These are phyloP conservation scores for Cryptus armator DNA, from an alignment of 2,888 invertebrate species.

Conservation along the genomic window DNA sequence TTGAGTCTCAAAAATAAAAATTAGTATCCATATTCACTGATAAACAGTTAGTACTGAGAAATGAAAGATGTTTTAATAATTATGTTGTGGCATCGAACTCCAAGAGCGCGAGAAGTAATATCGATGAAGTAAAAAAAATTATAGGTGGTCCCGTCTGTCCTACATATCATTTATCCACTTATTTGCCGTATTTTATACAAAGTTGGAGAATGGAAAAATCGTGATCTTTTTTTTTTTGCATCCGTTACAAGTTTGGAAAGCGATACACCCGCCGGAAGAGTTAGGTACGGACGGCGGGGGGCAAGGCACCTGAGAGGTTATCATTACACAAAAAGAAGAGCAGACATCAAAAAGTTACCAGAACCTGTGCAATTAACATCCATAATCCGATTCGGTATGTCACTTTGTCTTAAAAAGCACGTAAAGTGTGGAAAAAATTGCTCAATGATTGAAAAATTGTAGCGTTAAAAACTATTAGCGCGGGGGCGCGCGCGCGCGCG, in stretches of 20 bases:
- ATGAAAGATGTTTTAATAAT: no score
- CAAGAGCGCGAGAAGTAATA: no score
- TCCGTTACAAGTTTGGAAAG: not conserved
- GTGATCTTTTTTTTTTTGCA: no score
- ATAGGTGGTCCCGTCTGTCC: no score
- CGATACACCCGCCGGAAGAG: not conserved
- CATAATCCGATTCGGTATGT: not conserved
- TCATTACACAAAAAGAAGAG: not conserved
- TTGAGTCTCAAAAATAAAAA: no score
- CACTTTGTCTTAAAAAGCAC: not conserved
- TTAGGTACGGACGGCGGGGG: not conserved
- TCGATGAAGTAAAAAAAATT: no score
- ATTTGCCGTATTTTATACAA: no score
- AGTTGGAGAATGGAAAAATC: no score
- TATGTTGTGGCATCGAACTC: no score
- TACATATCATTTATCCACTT: no score
- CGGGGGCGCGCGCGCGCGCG: slow-evolving; percentile 38
- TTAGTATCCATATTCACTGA: no score
- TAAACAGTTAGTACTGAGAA: no score
- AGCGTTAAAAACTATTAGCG: slow-evolving; percentile 28
- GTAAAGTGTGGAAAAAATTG: not conserved
- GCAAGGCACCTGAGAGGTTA: not conserved
- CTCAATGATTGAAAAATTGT: slow-evolving; percentile 4
- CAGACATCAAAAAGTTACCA: not conserved
- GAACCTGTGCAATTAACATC: not conserved